Evolutionary conservation across 2,797 vertebrate species (phyloP).

Genomic region (Cirrhinus mrigala): DNA sequence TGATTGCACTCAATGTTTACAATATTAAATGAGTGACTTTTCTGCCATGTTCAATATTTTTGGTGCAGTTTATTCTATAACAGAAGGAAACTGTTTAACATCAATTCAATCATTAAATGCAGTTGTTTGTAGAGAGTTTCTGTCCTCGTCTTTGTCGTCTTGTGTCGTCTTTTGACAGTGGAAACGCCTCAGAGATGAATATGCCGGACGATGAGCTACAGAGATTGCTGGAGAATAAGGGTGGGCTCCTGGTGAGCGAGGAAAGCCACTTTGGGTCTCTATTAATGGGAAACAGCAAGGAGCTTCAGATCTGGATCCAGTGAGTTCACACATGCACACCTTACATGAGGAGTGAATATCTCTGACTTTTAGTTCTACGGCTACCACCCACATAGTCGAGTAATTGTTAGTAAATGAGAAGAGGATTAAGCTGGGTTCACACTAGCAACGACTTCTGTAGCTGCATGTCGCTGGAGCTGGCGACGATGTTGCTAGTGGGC

Average conservation of each 20-base stretch:
- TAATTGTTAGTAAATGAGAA: too few relatives aligned
- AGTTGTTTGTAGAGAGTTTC: too few relatives aligned
- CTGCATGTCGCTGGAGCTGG: too few relatives aligned
- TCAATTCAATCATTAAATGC: too few relatives aligned
- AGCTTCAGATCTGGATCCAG: constrained; percentile 87
- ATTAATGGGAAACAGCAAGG: constrained; percentile 77
- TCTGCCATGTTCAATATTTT: too few relatives aligned
- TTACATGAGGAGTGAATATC: background rate
- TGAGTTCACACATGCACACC: constrained; percentile 73
- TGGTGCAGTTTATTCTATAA: background rate
- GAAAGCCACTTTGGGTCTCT: constrained; percentile 84
- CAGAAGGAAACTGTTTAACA: background rate
- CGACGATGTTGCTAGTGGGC: too few relatives aligned
- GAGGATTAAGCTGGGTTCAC: too few relatives aligned
- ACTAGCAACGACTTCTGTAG: too few relatives aligned
- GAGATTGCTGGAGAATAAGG: constrained; percentile 83
- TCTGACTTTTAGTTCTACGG: too few relatives aligned
- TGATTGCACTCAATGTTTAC: too few relatives aligned
- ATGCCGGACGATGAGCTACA: constrained; percentile 61
- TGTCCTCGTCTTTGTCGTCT: constrained; percentile 4
- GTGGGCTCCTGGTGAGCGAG: constrained; percentile 81
- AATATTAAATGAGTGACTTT: too few relatives aligned
- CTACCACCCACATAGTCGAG: too few relatives aligned
- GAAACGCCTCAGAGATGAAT: background rate
- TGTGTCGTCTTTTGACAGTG: constrained; percentile 52